These are phyloP conservation scores for Pollenia amentaria DNA, from an alignment of 2,888 invertebrate genomes.

Conservation along the genomic window DNA sequence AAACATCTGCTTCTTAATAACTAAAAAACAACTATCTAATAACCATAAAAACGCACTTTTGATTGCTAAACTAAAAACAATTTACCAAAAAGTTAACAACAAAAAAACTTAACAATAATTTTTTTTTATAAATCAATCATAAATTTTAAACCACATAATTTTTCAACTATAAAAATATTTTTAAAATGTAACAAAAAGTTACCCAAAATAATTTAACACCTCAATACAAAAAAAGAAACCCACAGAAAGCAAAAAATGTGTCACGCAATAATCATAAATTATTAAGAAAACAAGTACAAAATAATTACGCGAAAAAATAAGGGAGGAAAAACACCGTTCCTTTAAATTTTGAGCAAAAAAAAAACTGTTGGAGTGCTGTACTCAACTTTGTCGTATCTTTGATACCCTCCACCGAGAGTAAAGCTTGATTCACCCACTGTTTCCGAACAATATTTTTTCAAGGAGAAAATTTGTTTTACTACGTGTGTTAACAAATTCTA, in stretches of 20 bases:
- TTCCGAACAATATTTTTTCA: no score
- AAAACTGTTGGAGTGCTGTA: no score
- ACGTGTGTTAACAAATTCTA: no score
- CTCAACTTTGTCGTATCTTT: no score
- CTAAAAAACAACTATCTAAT: background rate
- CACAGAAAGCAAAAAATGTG: slow-evolving; percentile 9
- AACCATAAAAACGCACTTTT: background rate
- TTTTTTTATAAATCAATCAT: slow-evolving; percentile 20
- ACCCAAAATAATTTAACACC: slow-evolving; percentile 10
- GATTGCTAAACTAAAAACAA: slow-evolving; percentile 3
- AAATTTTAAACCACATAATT: background rate
- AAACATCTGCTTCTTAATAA: background rate
- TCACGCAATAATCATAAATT: slow-evolving; percentile 24
- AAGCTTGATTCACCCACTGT: no score
- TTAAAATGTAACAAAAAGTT: no score
- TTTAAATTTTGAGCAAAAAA: background rate
- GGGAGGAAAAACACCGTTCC: slow-evolving; percentile 12
- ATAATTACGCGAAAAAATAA: slow-evolving; percentile 9
- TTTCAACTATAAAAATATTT: background rate
- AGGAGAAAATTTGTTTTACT: no score
- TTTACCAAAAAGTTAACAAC: background rate
- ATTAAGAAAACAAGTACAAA: slow-evolving; percentile 8
- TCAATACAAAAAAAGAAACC: background rate
- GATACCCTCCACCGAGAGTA: no score
- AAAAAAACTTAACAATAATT: background rate